Conservation (phyloP, 2,797 vertebrate genomes). For the Toxotes lorentzi region DNA sequence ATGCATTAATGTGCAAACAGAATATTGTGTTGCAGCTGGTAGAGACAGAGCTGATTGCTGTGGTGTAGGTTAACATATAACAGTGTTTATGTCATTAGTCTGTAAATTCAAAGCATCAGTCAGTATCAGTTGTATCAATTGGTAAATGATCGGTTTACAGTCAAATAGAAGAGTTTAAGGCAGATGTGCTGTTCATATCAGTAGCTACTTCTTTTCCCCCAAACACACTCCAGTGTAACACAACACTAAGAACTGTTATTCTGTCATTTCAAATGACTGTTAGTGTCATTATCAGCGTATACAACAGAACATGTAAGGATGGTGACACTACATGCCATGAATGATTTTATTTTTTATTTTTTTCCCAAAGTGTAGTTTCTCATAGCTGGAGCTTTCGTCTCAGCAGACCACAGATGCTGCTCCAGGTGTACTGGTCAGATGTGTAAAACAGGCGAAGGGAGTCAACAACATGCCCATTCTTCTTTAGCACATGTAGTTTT, state of each 20-base stretch:
- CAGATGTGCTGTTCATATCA: neutral
- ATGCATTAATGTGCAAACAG: neutral
- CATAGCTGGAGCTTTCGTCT: neutral
- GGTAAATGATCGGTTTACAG: neutral
- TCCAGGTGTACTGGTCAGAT: slow-evolving; percentile 35
- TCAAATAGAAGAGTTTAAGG: neutral
- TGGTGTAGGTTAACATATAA: too few relatives aligned
- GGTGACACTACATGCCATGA: neutral
- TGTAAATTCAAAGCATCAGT: neutral
- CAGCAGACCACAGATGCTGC: slow-evolving; percentile 16
- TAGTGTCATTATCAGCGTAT: neutral
- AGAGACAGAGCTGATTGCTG: neutral
- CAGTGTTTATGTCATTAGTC: too few relatives aligned
- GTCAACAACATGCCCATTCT: slow-evolving; percentile 42
- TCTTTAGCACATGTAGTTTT: slow-evolving; percentile 47
- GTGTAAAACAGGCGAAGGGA: slow-evolving; percentile 61
- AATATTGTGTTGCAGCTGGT: neutral
- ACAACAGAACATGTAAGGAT: neutral
- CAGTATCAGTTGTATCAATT: neutral
- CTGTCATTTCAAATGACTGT: neutral
- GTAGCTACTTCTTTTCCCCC: neutral
- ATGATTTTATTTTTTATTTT: neutral
- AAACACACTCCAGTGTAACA: neutral
- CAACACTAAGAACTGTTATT: neutral
- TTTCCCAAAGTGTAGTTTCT: neutral